Evolutionary conservation across 2,888 invertebrate species (phyloP).

Genomic region (Nomada flava): DNA sequence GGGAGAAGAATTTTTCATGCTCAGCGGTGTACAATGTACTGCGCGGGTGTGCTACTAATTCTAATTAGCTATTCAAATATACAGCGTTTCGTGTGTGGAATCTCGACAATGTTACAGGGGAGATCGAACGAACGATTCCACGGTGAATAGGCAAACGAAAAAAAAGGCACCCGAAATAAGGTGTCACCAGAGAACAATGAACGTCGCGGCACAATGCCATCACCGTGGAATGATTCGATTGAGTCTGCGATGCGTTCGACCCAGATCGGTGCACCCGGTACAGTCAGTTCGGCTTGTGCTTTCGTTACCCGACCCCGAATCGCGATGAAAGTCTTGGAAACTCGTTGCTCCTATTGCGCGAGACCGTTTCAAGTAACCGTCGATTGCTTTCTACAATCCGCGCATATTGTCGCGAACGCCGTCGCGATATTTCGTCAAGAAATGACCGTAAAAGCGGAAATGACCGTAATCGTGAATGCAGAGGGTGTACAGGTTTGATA

Average conservation of each 20-base stretch:
- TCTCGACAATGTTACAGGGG: neutral
- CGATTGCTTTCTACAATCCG: constrained; percentile 36
- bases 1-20: constrained; percentile 20
- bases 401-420: neutral
- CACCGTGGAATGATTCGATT: constrained; percentile 37
- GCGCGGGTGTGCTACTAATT: constrained; percentile 36
- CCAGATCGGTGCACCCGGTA: constrained; percentile 20
- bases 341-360: constrained; percentile 15
- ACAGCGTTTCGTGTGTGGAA: constrained; percentile 29
- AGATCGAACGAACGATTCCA: constrained; percentile 26
- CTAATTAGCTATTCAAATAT: constrained; percentile 35
- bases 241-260: constrained; percentile 26
- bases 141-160: constrained; percentile 3
- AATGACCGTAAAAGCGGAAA: constrained; percentile 7
- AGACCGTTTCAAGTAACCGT: constrained; percentile 11
- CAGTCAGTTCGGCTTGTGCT: constrained; percentile 46
- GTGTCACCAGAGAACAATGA: no score
- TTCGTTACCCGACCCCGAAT: constrained; percentile 44
- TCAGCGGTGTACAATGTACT: constrained; percentile 46
- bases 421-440: neutral
- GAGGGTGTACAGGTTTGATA: neutral
- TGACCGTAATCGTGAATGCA: neutral
- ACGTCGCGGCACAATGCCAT: neutral
- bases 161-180: neutral
- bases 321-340: constrained; percentile 40